These are phyloP conservation scores for Zaprionus obscuricornis DNA, from an alignment of 2,888 invertebrate genomes.

Conservation along the genomic window DNA sequence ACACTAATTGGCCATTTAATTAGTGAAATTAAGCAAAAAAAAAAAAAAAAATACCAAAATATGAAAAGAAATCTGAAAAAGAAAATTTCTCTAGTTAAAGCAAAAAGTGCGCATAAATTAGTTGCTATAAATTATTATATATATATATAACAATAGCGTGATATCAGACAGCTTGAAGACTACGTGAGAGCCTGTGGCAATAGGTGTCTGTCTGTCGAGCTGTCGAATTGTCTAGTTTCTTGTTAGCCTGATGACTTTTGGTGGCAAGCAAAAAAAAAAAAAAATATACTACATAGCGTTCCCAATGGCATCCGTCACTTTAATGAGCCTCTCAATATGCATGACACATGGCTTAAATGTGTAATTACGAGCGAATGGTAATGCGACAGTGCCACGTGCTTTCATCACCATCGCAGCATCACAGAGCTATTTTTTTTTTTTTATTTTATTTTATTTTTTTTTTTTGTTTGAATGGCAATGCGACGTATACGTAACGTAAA, in stretches of 20 bases:
- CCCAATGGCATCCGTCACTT: slow-evolving; percentile 44
- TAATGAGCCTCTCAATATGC: slow-evolving; percentile 77
- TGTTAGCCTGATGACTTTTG: too few species aligned
- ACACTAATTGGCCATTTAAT: slow-evolving; percentile 44
- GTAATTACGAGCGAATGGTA: slow-evolving; percentile 55
- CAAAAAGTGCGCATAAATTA: slow-evolving; percentile 10
- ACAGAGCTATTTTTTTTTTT: too few species aligned
- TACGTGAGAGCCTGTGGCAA: slow-evolving; percentile 28
- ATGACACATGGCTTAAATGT: slow-evolving; percentile 73
- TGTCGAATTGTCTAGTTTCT: slow-evolving; percentile 42
- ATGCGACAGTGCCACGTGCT: slow-evolving; percentile 46
- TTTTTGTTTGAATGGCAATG: slow-evolving; percentile 35
- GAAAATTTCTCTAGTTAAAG: slow-evolving; percentile 8
- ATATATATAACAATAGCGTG: background rate
- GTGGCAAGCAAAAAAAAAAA: too few species aligned
- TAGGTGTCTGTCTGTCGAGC: background rate
- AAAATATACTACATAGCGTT: too few species aligned
- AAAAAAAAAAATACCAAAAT: background rate
- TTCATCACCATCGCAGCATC: slow-evolving; percentile 36
- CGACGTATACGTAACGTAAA: slow-evolving; percentile 33
- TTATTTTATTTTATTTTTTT: too few species aligned
- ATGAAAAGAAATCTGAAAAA: background rate
- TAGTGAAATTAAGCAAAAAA: slow-evolving; percentile 13
- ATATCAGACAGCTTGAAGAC: background rate
- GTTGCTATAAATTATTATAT: slow-evolving; percentile 3